phyloP scores from a whole-genome alignment of 2,888 invertebrate genomes.

The Linnaemya vulpina region DNA sequence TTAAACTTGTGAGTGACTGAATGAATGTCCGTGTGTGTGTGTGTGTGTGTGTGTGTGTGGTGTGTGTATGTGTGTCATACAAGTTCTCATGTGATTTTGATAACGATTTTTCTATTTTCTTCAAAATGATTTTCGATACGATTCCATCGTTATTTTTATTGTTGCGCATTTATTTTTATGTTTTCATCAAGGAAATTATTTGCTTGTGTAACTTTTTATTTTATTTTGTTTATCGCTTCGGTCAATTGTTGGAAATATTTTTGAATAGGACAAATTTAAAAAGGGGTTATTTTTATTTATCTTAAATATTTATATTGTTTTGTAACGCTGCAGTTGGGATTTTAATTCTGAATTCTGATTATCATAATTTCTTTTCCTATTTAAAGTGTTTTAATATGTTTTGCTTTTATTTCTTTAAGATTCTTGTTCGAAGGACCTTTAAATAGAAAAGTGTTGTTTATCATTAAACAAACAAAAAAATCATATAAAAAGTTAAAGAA shows the following conservation, averaged over 20 bases:
- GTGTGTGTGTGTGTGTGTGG: no score
- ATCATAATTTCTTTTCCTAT: no score
- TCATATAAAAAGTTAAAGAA: no score
- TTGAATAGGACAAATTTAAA: constrained; percentile 20
- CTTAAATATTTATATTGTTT: neutral
- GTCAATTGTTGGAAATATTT: constrained; percentile 56
- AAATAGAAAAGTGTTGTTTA: no score
- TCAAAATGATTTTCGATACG: constrained; percentile 49
- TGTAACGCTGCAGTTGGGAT: neutral
- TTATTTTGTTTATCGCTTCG: constrained; percentile 38
- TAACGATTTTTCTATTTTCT: constrained; percentile 42
- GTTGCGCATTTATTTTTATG: constrained; percentile 80
- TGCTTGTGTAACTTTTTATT: neutral
- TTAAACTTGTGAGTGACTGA: constrained; percentile 23
- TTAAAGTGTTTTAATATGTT: no score
- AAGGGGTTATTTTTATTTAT: constrained; percentile 19
- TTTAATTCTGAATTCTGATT: neutral
- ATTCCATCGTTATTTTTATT: constrained; percentile 76
- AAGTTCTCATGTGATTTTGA: constrained; percentile 69
- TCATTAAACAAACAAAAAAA: no score
- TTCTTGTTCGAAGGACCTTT: no score
- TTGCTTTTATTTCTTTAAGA: no score
- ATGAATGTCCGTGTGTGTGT: no score
- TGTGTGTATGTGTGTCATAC: constrained; percentile 8
- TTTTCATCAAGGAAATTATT: constrained; percentile 72